phyloP scores from a whole-genome alignment of 2,888 invertebrate species.

The Laspeyria flexula region DNA sequence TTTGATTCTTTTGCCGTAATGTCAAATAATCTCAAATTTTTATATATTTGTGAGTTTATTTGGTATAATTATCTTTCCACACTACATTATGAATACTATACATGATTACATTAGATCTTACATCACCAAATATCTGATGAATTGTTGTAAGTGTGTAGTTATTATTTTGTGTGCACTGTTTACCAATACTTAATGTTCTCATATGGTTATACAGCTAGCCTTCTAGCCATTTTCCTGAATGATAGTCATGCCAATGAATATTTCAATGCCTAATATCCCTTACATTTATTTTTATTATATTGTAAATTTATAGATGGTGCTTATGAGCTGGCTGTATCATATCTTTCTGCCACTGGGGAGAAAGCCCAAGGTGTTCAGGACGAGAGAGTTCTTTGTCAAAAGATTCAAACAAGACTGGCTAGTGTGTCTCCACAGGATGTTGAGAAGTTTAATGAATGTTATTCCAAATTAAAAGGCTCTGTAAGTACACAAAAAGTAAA shows the following conservation, averaged over 20 bases:
- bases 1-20: conserved; percentile 3
- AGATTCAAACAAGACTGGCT: conserved; percentile 67
- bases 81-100: conserved; percentile 59
- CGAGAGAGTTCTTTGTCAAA: conserved; percentile 76
- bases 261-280: no score
- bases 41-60: background rate
- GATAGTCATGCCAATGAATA: no score
- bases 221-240: no score
- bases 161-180: background rate
- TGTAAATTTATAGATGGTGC: conserved; percentile 77
- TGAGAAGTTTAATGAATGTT: conserved; percentile 79
- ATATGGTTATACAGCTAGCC: no score
- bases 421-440: conserved; percentile 66
- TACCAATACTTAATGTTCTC: background rate
- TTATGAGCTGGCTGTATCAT: conserved; percentile 78
- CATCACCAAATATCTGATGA: conserved; percentile 2
- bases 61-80: conserved; percentile 14
- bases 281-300: no score
- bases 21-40: conserved; percentile 2
- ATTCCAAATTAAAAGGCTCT: conserved; percentile 75
- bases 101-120: conserved; percentile 59
- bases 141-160: conserved; percentile 5
- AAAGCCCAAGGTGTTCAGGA: conserved; percentile 62
- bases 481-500: conserved; percentile 71
- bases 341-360: conserved; percentile 70